Evolutionary conservation across 2,797 vertebrate species (phyloP).

Genomic region (Ispidina lecontei): DNA sequence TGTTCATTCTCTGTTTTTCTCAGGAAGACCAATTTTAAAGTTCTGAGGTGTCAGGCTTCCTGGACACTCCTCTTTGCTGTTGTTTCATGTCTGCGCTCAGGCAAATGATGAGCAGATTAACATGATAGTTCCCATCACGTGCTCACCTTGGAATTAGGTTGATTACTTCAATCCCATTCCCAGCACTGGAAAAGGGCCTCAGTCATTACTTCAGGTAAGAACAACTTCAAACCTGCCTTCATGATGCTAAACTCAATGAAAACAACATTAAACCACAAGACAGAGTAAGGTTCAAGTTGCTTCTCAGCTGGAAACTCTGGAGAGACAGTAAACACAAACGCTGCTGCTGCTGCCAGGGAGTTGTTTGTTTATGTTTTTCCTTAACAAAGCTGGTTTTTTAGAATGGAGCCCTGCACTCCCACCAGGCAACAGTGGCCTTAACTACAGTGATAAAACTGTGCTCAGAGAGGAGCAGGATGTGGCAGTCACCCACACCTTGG

Average conservation of each 20-base stretch:
- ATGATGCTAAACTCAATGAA: constrained; percentile 17
- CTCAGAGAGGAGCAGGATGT: not conserved
- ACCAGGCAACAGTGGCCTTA: not conserved
- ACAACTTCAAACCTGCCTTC: constrained; percentile 41
- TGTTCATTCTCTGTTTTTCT: not conserved
- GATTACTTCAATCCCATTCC: not conserved
- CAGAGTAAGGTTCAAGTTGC: not conserved
- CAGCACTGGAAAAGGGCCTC: not conserved
- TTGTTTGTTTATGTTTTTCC: constrained; percentile 15
- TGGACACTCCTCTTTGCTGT: not conserved
- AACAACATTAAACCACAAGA: constrained; percentile 34
- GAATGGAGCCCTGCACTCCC: not conserved
- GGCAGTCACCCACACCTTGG: not conserved
- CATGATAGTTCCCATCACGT: not conserved
- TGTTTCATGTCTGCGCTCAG: not conserved
- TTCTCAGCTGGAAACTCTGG: constrained; percentile 28
- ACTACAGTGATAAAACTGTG: not conserved
- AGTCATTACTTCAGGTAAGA: constrained; percentile 4
- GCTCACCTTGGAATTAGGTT: not conserved
- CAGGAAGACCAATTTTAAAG: not conserved
- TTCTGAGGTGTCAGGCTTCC: not conserved
- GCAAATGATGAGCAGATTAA: not conserved
- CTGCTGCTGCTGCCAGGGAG: not conserved
- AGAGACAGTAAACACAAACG: constrained; percentile 43
- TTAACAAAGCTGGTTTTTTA: not conserved